Base-by-base conservation (phyloP, 2,113 vertebrate genomes). In the Phocoena phocoena region DNA sequence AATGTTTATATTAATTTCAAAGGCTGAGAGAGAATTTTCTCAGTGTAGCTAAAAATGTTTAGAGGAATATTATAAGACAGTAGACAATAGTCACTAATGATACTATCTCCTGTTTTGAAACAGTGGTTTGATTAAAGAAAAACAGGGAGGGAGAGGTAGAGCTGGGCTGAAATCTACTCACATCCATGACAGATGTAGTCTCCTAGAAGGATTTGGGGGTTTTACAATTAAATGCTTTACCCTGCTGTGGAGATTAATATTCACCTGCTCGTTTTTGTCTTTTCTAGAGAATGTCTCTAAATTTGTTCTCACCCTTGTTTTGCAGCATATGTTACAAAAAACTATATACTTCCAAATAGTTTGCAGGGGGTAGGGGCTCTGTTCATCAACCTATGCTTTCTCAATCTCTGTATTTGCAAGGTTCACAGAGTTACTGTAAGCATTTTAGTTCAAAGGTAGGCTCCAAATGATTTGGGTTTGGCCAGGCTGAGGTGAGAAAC, bases 111-210 rank as follows among this genome's bases (percentile, higher is more conserved):
- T 70, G 31, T 88, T 81, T 86, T 81, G 65, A 33, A 77, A 18
- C 5, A 93, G 1, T 73, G 26, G 5, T 94, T 94, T 95, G 44
- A 70, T 84, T 96, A 93, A 85, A 95, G 38, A 58, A 8, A 26
- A 89, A 12, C 2, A 33, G 25, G 12, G 3, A 79, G 18, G 11
- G 20, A 84, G 26, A 23, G 1, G 67, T 38, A 55, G 18, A 68
- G 50, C 0, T 90, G 15, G 18, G 26, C 65, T 95, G 50, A 70
- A 71, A 55, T 55, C 44, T 94, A 63, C 31, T 11, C 17, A 80
- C 38, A 60, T 58, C 41, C 10, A 21, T 33, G 6, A 55, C 11
- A 73, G 25, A 55, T 25, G 15, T 36, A 44, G 17, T 44, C 41
- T 79, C 9, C 25, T 26, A 15, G 80, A 50, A 94, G 87, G 21